Evolutionary conservation across 2,888 invertebrate genomes (phyloP).

Genomic region (Eupeodes luniger): DNA sequence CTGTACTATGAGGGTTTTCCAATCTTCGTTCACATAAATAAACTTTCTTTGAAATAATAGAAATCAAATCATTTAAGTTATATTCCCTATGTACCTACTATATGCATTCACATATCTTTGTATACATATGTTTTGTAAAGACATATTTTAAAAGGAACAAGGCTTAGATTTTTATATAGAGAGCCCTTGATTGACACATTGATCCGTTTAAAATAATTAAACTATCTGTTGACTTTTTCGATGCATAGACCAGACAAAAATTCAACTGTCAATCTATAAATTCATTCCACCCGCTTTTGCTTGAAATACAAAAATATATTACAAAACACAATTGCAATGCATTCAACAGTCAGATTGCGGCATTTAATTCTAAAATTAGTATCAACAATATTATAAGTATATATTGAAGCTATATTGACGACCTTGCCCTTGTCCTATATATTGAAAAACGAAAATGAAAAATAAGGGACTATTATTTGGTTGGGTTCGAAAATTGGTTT

Average conservation of each 20-base stretch:
- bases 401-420: constrained; percentile 24
- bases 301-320: neutral
- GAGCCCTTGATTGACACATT: constrained; percentile 12
- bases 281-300: constrained; percentile 37
- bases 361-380: constrained; percentile 36
- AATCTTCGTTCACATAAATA: constrained; percentile 27
- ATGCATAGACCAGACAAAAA: neutral
- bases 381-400: neutral
- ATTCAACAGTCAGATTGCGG: neutral
- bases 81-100: too few species aligned
- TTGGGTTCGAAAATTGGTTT: neutral
- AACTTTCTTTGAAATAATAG: constrained; percentile 13
- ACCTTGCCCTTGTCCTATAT: constrained; percentile 62
- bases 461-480: neutral
- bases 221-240: neutral
- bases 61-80: neutral
- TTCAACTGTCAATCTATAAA: neutral
- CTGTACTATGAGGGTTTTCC: constrained; percentile 17
- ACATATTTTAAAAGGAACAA: neutral
- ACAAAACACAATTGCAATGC: constrained; percentile 8
- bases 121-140: neutral
- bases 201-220: neutral
- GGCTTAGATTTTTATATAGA: neutral
- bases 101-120: too few species aligned
- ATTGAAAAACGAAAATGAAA: neutral